phyloP scores from a whole-genome alignment of 2,797 vertebrate species.

The Hydrolagus colliei region DNA sequence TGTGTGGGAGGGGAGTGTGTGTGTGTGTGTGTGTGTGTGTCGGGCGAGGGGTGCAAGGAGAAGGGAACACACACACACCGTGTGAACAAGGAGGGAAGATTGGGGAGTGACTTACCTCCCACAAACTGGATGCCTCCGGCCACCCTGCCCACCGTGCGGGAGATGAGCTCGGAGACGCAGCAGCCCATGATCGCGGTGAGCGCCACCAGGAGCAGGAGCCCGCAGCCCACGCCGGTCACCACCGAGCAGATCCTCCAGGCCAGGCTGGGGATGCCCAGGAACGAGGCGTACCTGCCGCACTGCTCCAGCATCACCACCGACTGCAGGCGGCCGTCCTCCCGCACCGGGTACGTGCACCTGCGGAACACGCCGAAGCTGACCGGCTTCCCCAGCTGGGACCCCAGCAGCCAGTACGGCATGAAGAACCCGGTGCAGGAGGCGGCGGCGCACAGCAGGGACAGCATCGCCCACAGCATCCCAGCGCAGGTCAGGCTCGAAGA shows the following conservation, averaged over 20 bases:
- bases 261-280: slow-evolving; percentile 83
- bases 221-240: slow-evolving; percentile 86
- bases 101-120: slow-evolving; percentile 71
- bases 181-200: slow-evolving; percentile 91
- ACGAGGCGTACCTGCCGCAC: slow-evolving; percentile 91
- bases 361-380: slow-evolving; percentile 95
- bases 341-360: slow-evolving; percentile 87
- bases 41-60: no score
- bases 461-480: slow-evolving; percentile 77
- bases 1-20: no score
- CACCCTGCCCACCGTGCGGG: slow-evolving; percentile 84
- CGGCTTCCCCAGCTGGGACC: slow-evolving; percentile 82
- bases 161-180: slow-evolving; percentile 93
- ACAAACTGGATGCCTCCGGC: slow-evolving; percentile 93
- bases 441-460: slow-evolving; percentile 83
- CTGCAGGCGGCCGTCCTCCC: slow-evolving; percentile 74
- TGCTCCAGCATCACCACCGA: slow-evolving; percentile 92
- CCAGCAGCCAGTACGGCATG: slow-evolving; percentile 97
- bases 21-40: no score
- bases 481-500: slow-evolving; percentile 84
- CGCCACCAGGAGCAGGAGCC: slow-evolving; percentile 88
- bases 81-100: not conserved
- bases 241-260: slow-evolving; percentile 93
- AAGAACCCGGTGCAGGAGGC: slow-evolving; percentile 91
- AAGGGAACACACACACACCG: no score